Base-by-base conservation (phyloP, 2,888 invertebrate genomes). In the Autographa pulchrina region DNA sequence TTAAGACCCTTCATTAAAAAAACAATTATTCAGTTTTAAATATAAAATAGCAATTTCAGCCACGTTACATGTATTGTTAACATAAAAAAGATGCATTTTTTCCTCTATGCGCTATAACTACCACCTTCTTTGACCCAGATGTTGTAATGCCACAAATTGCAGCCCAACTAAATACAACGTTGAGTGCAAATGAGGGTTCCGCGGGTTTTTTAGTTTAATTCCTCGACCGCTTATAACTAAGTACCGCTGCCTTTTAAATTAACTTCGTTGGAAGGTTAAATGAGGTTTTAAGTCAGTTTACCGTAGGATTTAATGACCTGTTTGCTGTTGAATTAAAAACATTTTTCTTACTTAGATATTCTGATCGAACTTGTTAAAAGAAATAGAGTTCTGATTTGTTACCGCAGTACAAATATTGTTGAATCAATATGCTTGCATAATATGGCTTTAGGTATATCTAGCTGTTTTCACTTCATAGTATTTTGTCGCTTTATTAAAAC, bases 51-150 rank as follows among this genome's bases (percentile, higher is more conserved):
- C n/a, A n/a, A n/a, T n/a, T 52, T 52, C 14, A 52, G 18, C 52
- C 18, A 9, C 43, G 16, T 16, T 11, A 52, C 63, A 60, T 41
- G 59, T 68, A 77, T 75, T 75, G 18, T 64, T 63, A 72, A 70
- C 52, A 43, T 68, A 60, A 70, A 74, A 56, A 70, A 62, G 52
- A 72, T 78, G 67, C 68, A 68, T 8, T 81, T 79, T 77, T 79
- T 59, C 31, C 65, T 43, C 31, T 59, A 77, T 54, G 75, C 72
- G 62, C 63, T 67, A 82, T 86, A 81, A 63, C 78, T 69, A 70
- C 74, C 68, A 73, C 75, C 72, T 75, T 79, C 69, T 38, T 69
- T 83, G 86, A 84, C 88, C 88, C 68, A 85, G 75, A 83, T 89
- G 80, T 82, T 70, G 79, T 75, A 84, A 86, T 82, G 66, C 38